Percentiles rank a stretch among this genome's conserved stretches.
Conservation (phyloP, 2,888 invertebrate species). For the Drosophila setosimentum region DNA sequence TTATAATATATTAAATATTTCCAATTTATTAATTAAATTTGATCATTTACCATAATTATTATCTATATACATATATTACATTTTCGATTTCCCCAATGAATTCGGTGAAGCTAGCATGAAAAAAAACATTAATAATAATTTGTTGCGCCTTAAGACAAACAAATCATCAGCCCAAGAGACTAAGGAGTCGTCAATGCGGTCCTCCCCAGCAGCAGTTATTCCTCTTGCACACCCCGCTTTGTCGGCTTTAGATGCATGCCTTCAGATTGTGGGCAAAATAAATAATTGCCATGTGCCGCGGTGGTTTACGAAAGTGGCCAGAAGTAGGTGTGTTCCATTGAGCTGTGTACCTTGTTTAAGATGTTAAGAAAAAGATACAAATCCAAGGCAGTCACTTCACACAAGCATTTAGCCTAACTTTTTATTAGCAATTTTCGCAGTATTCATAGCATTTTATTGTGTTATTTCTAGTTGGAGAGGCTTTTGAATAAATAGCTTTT, state of each 20-base stretch:
- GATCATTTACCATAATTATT: background rate
- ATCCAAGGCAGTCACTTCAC: constrained; percentile 53
- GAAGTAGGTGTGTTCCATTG: constrained; percentile 65
- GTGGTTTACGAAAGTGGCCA: constrained; percentile 65
- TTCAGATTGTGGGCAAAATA: constrained; percentile 47
- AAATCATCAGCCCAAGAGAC: constrained; percentile 35
- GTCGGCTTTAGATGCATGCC: constrained; percentile 55
- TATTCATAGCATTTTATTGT: constrained; percentile 55
- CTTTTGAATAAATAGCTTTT: constrained; percentile 51
- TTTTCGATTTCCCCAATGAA: background rate
- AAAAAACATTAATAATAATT: constrained; percentile 9
- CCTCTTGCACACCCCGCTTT: constrained; percentile 14
- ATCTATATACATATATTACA: background rate
- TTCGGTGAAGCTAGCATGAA: background rate
- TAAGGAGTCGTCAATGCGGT: constrained; percentile 17
- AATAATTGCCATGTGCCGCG: constrained; percentile 62
- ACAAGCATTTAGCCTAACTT: constrained; percentile 34
- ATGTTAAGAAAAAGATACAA: constrained; percentile 56
- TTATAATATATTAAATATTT: background rate
- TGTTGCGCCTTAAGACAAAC: constrained; percentile 21
- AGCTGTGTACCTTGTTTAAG: constrained; percentile 48
- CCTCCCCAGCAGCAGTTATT: constrained; percentile 11
- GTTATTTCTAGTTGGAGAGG: constrained; percentile 32
- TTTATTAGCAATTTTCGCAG: constrained; percentile 74
- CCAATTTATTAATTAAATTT: background rate